Evolutionary conservation across 2,113 vertebrate genomes (phyloP).

Genomic region (Ranitomeya imitator): DNA sequence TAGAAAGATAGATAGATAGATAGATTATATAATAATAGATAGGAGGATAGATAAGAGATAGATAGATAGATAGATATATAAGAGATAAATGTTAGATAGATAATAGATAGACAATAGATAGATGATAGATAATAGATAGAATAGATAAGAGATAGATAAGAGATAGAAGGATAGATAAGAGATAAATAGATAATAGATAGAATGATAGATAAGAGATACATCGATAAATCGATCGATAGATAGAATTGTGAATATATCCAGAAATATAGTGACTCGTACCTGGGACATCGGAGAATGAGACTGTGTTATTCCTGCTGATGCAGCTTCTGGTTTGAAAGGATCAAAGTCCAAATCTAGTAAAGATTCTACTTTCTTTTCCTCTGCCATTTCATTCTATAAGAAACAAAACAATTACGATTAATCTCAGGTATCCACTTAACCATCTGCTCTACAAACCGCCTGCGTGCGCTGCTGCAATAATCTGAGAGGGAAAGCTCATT

Average conservation of each 20-base stretch:
- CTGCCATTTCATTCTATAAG: slow-evolving; percentile 73
- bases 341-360: slow-evolving; percentile 96
- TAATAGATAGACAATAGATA: too few species aligned
- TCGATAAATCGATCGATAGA: not conserved
- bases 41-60: not conserved
- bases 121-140: too few species aligned
- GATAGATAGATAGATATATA: not conserved
- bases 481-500: not conserved
- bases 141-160: too few species aligned
- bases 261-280: slow-evolving; percentile 65
- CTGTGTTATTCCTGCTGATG: slow-evolving; percentile 67
- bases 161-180: too few species aligned
- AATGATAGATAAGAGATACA: not conserved
- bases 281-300: slow-evolving; percentile 78
- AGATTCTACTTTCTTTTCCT: slow-evolving; percentile 82
- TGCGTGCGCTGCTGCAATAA: not conserved
- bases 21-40: not conserved
- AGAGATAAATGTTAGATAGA: too few species aligned
- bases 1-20: too few species aligned
- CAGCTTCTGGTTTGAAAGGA: slow-evolving; percentile 87
- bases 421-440: slow-evolving; percentile 3
- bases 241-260: not conserved
- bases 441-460: not conserved
- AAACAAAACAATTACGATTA: not conserved
- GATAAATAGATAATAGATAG: not conserved